These are phyloP conservation scores for Corydoras sp. DNA, from an alignment of 2,113 vertebrate species.

Conservation along the genomic window DNA sequence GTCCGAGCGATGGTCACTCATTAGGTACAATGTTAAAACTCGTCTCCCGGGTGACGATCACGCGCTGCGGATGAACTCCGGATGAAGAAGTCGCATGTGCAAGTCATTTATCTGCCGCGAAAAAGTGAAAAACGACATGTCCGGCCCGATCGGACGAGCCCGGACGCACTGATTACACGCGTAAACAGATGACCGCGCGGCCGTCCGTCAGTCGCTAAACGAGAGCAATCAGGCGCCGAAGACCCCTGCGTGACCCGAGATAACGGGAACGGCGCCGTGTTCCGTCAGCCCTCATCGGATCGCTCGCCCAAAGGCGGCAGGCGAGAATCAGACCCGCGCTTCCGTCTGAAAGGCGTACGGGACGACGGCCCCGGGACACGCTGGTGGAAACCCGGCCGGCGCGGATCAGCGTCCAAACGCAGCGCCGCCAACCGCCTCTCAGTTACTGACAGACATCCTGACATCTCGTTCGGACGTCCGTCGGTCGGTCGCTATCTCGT, in stretches of 20 bases:
- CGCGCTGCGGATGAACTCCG: not conserved
- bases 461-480: too few species aligned
- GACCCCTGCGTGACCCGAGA: not conserved
- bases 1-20: not conserved
- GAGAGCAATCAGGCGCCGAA: slow-evolving; percentile 17
- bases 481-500: too few species aligned
- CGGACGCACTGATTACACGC: slow-evolving; percentile 16
- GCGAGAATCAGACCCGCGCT: not conserved
- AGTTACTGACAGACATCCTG: slow-evolving; percentile 4
- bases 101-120: not conserved
- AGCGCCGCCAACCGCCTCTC: not conserved
- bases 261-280: slow-evolving; percentile 3
- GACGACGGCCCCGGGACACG: not conserved
- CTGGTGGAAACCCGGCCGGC: not conserved
- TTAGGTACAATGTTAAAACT: slow-evolving; percentile 5
- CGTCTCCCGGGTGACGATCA: slow-evolving; percentile 1
- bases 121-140: slow-evolving; percentile 3
- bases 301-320: slow-evolving; percentile 5
- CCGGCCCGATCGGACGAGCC: slow-evolving; percentile 5
- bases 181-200: slow-evolving; percentile 22
- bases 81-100: slow-evolving; percentile 14
- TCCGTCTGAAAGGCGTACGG: not conserved
- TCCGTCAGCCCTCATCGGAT: slow-evolving; percentile 16
- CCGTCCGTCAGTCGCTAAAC: slow-evolving; percentile 24
- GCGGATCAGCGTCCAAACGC: not conserved